Evolutionary conservation across 2,797 vertebrate species (phyloP).

Genomic region (Prionace glauca): DNA sequence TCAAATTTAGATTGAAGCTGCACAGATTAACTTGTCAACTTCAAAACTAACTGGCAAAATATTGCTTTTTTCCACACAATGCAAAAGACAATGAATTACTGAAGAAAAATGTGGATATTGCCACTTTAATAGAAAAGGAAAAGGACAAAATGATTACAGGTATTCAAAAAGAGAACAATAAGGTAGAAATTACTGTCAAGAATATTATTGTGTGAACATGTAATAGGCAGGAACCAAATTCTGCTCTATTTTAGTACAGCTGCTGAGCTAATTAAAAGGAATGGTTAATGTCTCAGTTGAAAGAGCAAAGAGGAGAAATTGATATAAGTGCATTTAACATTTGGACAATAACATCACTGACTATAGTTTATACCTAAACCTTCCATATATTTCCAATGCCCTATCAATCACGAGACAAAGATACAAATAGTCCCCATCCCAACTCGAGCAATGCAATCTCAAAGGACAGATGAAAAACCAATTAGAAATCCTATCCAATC

Average conservation of each 20-base stretch:
- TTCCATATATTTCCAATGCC: background rate
- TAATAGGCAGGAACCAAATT: background rate
- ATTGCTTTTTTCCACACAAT: background rate
- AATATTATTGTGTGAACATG: background rate
- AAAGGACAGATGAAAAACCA: background rate
- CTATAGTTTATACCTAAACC: background rate
- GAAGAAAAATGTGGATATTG: slow-evolving; percentile 12
- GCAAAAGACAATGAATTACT: background rate
- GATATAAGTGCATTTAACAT: background rate
- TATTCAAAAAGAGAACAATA: background rate
- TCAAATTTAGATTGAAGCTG: background rate
- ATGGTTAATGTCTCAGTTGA: background rate
- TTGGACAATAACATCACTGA: background rate
- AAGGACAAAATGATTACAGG: background rate
- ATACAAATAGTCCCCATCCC: too few relatives aligned
- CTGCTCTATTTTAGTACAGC: background rate
- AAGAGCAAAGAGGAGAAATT: background rate
- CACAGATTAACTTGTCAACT: background rate
- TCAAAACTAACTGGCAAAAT: slow-evolving; percentile 17
- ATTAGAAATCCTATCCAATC: background rate
- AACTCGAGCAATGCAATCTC: background rate
- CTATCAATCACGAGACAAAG: background rate
- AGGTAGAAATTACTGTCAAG: background rate
- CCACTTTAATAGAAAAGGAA: background rate
- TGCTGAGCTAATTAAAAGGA: background rate